Evolutionary conservation across 1,140 invertebrate species (phyloP).

Genomic region (Leptonema lineaticorne): DNA sequence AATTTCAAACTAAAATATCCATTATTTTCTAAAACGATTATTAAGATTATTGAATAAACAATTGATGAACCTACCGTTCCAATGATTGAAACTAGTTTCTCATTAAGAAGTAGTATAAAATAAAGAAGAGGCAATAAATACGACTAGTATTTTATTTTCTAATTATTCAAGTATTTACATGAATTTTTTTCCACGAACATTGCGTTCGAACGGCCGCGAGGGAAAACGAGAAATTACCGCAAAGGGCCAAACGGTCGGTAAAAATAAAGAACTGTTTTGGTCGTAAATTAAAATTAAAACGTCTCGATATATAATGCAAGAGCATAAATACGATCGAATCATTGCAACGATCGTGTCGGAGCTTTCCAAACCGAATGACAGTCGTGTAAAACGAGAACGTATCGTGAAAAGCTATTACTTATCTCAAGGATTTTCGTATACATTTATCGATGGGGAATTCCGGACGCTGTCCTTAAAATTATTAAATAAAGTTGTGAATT

Average conservation of each 20-base stretch:
- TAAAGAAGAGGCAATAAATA: too few relatives aligned
- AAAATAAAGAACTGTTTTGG: neutral
- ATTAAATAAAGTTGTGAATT: too few relatives aligned
- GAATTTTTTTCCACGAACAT: neutral
- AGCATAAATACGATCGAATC: neutral
- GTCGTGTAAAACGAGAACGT: neutral
- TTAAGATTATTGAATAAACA: too few relatives aligned
- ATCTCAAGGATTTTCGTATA: too few relatives aligned
- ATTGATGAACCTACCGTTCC: too few relatives aligned
- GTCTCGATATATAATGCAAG: constrained; percentile 3
- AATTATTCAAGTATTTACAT: neutral
- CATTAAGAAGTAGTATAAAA: too few relatives aligned
- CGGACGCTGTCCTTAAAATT: too few relatives aligned
- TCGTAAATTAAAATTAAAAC: constrained; percentile 18
- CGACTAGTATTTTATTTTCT: too few relatives aligned
- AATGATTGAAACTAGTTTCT: too few relatives aligned
- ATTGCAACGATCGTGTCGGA: neutral
- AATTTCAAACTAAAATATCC: too few relatives aligned
- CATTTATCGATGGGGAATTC: too few relatives aligned
- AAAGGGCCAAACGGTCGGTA: neutral
- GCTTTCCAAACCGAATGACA: neutral
- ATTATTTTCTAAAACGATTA: too few relatives aligned
- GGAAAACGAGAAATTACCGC: neutral
- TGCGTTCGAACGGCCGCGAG: neutral
- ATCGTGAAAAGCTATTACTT: neutral